These are phyloP conservation scores for Trachelus troglodyta DNA, from an alignment of 2,888 invertebrate genomes.

Conservation along the genomic window DNA sequence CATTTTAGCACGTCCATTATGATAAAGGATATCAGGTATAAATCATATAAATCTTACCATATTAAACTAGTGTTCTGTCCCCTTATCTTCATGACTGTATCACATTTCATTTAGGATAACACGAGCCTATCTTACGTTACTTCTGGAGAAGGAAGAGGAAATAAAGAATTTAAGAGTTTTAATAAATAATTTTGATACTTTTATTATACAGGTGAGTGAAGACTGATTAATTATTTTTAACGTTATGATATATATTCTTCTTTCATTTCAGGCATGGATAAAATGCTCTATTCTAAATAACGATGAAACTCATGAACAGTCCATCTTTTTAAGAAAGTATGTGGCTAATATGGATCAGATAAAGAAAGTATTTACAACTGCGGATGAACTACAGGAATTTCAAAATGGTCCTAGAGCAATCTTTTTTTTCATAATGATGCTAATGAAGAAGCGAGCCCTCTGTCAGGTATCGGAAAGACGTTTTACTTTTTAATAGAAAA, in stretches of 20 bases:
- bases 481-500: neutral
- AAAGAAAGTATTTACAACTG: slow-evolving; percentile 42
- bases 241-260: slow-evolving; percentile 1
- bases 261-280: slow-evolving; percentile 54
- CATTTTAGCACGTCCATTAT: slow-evolving; percentile 57
- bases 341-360: slow-evolving; percentile 47
- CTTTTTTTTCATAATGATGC: slow-evolving; percentile 45
- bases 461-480: slow-evolving; percentile 37
- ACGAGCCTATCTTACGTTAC: slow-evolving; percentile 45
- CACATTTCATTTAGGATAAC: slow-evolving; percentile 47
- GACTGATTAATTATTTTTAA: neutral
- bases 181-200: slow-evolving; percentile 49
- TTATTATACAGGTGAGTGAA: slow-evolving; percentile 52
- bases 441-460: slow-evolving; percentile 44
- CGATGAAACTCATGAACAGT: slow-evolving; percentile 40
- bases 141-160: slow-evolving; percentile 41
- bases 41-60: neutral
- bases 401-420: slow-evolving; percentile 48
- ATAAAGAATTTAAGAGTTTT: slow-evolving; percentile 44
- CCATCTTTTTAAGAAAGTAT: slow-evolving; percentile 45
- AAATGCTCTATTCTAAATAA: slow-evolving; percentile 53
- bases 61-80: neutral
- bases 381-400: slow-evolving; percentile 44
- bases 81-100: neutral
- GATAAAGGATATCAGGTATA: slow-evolving; percentile 57